Evolutionary conservation across 2,113 vertebrate species (phyloP).

Genomic region (Oreochromis niloticus): DNA sequence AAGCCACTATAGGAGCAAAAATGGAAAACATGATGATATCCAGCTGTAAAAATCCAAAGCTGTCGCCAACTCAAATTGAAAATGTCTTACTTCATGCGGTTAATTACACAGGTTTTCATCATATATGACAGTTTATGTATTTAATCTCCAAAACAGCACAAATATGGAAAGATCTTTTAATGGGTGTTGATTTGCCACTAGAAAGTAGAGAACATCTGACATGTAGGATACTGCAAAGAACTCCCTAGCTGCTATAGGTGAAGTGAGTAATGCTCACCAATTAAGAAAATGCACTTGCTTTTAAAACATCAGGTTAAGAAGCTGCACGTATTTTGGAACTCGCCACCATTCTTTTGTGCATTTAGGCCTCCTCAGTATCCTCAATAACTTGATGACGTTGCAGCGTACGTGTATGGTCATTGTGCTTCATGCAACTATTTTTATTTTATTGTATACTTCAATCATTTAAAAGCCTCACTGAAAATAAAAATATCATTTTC

Average conservation of each 20-base stretch:
- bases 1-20: neutral
- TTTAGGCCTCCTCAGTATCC: neutral
- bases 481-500: neutral
- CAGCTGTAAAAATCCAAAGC: slow-evolving; percentile 26
- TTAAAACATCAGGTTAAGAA: neutral
- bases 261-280: neutral
- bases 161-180: neutral
- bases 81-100: neutral
- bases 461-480: neutral
- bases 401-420: neutral
- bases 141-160: neutral
- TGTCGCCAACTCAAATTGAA: neutral
- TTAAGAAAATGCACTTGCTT: neutral
- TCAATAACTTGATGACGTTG: neutral
- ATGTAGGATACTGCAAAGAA: neutral
- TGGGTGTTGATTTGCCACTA: neutral
- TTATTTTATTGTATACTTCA: neutral
- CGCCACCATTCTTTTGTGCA: neutral
- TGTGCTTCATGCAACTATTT: neutral
- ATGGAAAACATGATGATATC: slow-evolving; percentile 17
- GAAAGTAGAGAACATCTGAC: neutral
- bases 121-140: slow-evolving; percentile 2
- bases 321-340: neutral
- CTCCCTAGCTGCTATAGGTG: neutral
- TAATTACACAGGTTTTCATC: slow-evolving; percentile 5